Base-by-base conservation (phyloP, 1,140 invertebrate genomes). In the Meloidogyne hapla region DNA sequence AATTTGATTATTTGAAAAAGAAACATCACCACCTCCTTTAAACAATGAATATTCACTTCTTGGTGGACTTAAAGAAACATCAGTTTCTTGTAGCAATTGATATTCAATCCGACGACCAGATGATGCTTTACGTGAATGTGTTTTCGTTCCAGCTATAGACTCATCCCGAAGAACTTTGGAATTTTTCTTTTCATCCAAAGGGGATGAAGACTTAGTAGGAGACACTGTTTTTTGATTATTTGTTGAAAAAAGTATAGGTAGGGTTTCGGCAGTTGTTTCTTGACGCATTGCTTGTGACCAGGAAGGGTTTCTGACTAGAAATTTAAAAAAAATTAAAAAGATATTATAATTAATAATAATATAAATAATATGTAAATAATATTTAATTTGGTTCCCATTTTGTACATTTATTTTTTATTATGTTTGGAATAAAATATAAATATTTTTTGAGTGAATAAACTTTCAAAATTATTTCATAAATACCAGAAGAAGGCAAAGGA, bases 81-180 rank as follows among this genome's bases (percentile, higher is more conserved):
- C 82, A 25, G 75, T 81, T 69, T 83, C 82, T 70, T 83, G 79
- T 28, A 83, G 71, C 42, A 83, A 68, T 61, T 85, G 77, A 61
- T 83, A 83, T 48, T 77, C 77, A 69, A 83, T 83, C 13, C 56
- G 70, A 6, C 70, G 70, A 12, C 77, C 84, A 18, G 42, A 28
- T 3, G 68, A 77, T 61, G 45, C 4, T 28, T 76, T 77, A 48
- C 73, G 23, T 23, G 67, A 23, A 45, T 65, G 75, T 62, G 25
- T 28, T 65, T 62, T 38, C 33, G 15, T 72, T 28, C 18, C 40
- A 21, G 42, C 13, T 63, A 40, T 13, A 18, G 73, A 10, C 56
- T 28, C 56, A 26, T n/a, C 21, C 9, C 25, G 33, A 33, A 33
- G 33, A 33, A 33, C 9, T 33, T 33, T 48, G 45, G 56, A 23